Base-by-base conservation (phyloP, 2,797 vertebrate genomes). In the Gila robusta region DNA sequence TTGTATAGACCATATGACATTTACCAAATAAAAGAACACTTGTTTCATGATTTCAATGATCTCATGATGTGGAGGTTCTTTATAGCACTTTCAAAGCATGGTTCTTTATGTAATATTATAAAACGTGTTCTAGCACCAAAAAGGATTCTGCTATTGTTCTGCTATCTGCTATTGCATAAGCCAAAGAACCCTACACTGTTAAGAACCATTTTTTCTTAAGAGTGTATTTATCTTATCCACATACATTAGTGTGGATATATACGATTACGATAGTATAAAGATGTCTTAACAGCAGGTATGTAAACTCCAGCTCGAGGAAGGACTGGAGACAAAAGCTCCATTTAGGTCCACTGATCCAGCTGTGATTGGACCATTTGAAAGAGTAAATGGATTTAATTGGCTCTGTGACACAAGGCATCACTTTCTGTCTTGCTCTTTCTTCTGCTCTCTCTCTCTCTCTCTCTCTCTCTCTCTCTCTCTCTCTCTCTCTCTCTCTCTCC, bases 351-450 rank as follows among this genome's bases (percentile, higher is more conserved):
- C 69, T 81, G 19, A 54, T 74, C 69, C 35, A 72, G 52, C n/a
- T 73, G 19, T 28, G 52, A 85, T 52, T 88, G 82, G 67, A 82
- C 79, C 35, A 32, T 86, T 87, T 89, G 47, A 87, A 70, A 85
- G 39, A 90, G 82, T 80, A 90, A 88, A 87, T 80, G 70, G 69
- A 82, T 85, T 88, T 88, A 86, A 87, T 87, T 85, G 73, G 85
- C 59, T 83, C 66, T 52, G 37, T 72, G 85, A 76, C 62, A 83
- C 44, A 71, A 82, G 54, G n/a, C 69, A 81, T 80, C 11, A 66
- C 67, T 79, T 14, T 52, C 66, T 67, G 17, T 62, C 56, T 62
- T n/a, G 23, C 56, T 59, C 54, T 56, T 3, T 56, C 21, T 59
- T n/a, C n/a, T n/a, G n/a, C 32, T 32, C 32, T 32, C 32, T 32